Percentiles rank a stretch among this genome's conserved stretches.
Evolutionary conservation across 2,888 invertebrate genomes (phyloP).

Genomic region (Frankliniella intonsa): DNA sequence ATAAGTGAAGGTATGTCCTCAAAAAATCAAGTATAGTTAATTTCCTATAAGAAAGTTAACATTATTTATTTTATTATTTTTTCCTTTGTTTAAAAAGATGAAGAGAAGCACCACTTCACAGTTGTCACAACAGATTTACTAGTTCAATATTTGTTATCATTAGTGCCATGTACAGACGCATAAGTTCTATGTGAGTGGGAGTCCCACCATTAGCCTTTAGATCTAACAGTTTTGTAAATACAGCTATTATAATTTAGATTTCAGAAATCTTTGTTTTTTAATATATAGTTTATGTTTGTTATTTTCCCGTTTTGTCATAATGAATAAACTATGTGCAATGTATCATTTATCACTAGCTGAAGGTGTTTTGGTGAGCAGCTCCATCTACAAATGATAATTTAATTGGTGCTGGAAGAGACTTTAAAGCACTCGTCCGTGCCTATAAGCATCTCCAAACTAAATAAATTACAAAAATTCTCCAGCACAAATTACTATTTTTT

Average conservation of each 20-base stretch:
- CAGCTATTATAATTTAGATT: slow-evolving; percentile 16
- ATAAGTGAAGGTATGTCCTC: background rate
- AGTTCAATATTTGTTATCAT: slow-evolving; percentile 25
- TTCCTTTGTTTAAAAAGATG: background rate
- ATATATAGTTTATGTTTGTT: slow-evolving; percentile 27
- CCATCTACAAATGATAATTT: background rate
- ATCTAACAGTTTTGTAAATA: slow-evolving; percentile 23
- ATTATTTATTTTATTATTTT: background rate
- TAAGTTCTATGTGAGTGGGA: slow-evolving; percentile 24
- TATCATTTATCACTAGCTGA: slow-evolving; percentile 1
- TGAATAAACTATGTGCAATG: slow-evolving; percentile 25
- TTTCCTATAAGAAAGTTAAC: background rate
- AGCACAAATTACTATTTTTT: too few species aligned
- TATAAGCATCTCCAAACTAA: too few species aligned
- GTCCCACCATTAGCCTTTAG: slow-evolving; percentile 18
- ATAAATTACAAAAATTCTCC: too few species aligned
- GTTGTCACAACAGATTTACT: slow-evolving; percentile 21
- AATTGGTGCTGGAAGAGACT: background rate
- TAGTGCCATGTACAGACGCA: slow-evolving; percentile 20
- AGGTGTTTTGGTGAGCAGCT: background rate
- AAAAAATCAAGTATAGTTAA: background rate
- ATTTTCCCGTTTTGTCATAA: slow-evolving; percentile 27
- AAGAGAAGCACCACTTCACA: slow-evolving; percentile 9
- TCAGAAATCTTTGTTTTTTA: slow-evolving; percentile 27
- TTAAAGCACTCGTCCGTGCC: background rate